Evolutionary conservation across 2,113 vertebrate species (phyloP), one percentile per base, ranked within the genome.

Genomic region (Cyrtonyx montezumae): DNA sequence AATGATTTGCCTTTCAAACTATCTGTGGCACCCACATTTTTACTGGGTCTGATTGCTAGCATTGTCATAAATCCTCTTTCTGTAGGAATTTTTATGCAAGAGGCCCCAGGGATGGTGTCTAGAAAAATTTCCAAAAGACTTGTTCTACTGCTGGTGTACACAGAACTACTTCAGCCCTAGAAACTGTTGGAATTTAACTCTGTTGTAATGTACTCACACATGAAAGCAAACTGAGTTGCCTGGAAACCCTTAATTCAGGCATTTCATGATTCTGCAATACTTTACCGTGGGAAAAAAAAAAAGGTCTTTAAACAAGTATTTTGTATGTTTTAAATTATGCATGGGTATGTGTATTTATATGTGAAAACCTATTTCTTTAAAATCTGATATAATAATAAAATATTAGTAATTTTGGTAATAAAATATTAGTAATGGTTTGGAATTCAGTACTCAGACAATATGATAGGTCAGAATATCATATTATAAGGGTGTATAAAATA

Each of bases 181-280:
- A 71, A 81, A 49, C 3, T 59, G 4, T 25, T 51, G 55, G 16
- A 22, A 43, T 75, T 79, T 92, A 53, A 18, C 11, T 75, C 13
- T 37, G 5, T 20, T 28, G 4, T 45, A 25, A 8, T 14, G 6
- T 11, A 45, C 32, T 69, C 11, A 42, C 5, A 25, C 2, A 84
- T 13, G 12, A 22, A 3, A 9, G 15, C 11, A 74, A 80, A 55
- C 0, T 42, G 4, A 0, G 4, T 51, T 71, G 10, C 13, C 40
- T 80, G 37, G 18, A 65, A 13, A 55, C 12, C 30, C 3, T 1
- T 58, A 36, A 77, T 49, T 90, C 40, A 66, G 28, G 16, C 13
- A 22, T 40, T 62, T 88, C 6, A 48, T 13, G 49, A 63, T 8
- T 15, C 8, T 62, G n/a, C 36, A 66, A 1, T 55, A 4, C 16